Base-by-base conservation (phyloP, 2,888 invertebrate genomes). In the Zootermopsis nevadensis region DNA sequence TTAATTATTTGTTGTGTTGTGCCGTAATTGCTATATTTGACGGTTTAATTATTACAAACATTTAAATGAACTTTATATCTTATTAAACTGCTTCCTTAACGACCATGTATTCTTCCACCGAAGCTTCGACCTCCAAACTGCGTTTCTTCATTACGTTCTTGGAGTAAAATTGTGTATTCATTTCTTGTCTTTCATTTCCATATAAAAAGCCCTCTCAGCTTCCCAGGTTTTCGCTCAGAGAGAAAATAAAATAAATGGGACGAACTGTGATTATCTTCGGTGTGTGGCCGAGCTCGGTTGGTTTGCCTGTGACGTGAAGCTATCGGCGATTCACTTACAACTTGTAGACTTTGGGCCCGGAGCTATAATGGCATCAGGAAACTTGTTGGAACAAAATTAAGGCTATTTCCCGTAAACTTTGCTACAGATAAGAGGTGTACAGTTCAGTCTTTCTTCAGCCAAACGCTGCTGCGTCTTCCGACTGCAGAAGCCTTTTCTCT, bases 361-460 rank as follows among this genome's bases (percentile, higher is more conserved):
- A n/a, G n/a, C 7, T 42, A 4, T 74, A 74, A 74, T 74, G 74
- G 74, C 33, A 74, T 74, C 74, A 74, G 74, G n/a, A 19, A 31
- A 42, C 74, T 74, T 74, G 30, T 35, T 30, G 42, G 24, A 74
- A 74, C 27, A 35, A 3, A 74, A 38, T 74, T 74, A 74, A 38
- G n/a, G 74, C 10, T 38, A 74, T 74, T 15, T 48, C 19, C 48
- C 3, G 48, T 19, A 48, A 48, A 48, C 48, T 48, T 48, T 48
- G 12, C 48, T 19, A 22, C 48, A 48, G 48, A 19, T 4, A 4
- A 12, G 19, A 19, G 12, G 48, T 3, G 4, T 19, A 48, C 48
- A 19, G 48, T 48, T 15, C 19, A 15, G 19, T 48, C 15, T 48
- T 15, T 48, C 48, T 48, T 48, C 19, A n/a, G n/a, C n/a, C 19